Percentiles rank a stretch among this genome's conserved stretches.
These are phyloP conservation scores for Vidua macroura DNA, from an alignment of 2,113 vertebrate species.

Conservation along the genomic window DNA sequence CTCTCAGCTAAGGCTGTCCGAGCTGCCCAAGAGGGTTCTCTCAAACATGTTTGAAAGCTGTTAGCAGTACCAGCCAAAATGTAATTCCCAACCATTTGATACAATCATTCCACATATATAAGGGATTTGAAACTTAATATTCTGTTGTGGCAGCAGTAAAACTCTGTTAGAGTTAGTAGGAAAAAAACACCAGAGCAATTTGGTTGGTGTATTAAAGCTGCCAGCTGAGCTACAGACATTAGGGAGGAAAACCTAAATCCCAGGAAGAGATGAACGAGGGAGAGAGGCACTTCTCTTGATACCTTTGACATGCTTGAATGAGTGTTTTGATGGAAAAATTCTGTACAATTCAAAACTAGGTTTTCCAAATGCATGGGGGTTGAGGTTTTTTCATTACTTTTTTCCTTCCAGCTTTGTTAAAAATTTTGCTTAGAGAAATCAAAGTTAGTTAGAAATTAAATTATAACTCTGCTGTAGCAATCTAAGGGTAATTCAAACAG, in stretches of 20 bases:
- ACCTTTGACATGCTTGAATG: background rate
- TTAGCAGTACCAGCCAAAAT: background rate
- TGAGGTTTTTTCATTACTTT: background rate
- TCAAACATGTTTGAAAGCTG: background rate
- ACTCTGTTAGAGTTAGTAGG: background rate
- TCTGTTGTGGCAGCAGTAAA: background rate
- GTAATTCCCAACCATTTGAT: background rate
- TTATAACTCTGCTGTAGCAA: background rate
- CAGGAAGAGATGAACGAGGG: background rate
- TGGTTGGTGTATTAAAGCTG: background rate
- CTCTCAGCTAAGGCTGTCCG: background rate
- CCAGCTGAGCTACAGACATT: background rate
- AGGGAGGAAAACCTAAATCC: background rate
- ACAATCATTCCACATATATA: background rate
- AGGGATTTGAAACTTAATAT: slow-evolving; percentile 7
- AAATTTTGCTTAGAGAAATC: background rate
- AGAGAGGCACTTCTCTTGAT: background rate
- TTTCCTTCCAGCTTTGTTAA: background rate
- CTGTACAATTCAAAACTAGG: background rate
- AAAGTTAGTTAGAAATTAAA: background rate
- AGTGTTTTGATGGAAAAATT: background rate
- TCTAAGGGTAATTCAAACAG: background rate
- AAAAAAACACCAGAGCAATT: background rate
- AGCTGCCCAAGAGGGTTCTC: background rate
- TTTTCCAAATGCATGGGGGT: background rate